Evolutionary conservation across 2,113 vertebrate species (phyloP), one percentile per base, ranked within the genome.

Genomic region (Corythoichthys intestinalis): DNA sequence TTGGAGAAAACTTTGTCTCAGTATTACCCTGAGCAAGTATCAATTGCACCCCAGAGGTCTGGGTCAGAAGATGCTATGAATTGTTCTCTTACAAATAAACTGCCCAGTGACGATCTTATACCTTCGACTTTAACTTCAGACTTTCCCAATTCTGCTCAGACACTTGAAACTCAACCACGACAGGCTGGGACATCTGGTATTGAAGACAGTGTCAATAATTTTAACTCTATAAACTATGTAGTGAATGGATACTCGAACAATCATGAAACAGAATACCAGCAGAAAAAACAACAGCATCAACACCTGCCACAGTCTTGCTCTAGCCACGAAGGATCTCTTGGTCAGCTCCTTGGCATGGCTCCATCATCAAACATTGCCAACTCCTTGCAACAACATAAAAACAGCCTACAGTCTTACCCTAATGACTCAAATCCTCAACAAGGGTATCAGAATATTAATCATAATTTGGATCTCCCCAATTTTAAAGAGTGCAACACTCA

Each of bases 1-100:
- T 91, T 94, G 86, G 94, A 95, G 80, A 94, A 95, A 92, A 94
- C 93, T 11, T 90, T 94, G 86, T 94, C 95, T 93, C 95, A 92
- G 60, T 96, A 93, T 90, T 94, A 93, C 88, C 94, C 94, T 89
- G 94, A 95, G 75, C 92, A 93, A 79, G 93, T 95, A 80, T 94
- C 94, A 86, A 95, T 93, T 84, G 90, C 91, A 76, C 89, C 91
- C 86, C 95, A 95, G 89, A 94, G 90, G 85, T 91, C 91, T 81
- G 92, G 90, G 90, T 89, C 93, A 92, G 94, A 94, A 80, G 86
- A 92, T 85, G 87, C 91, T 85, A 90, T 92, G 85, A 92, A 90
- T 73, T 89, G 89, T 85, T 91, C 82, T 90, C 87, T 92, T 87
- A 88, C 88, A 87, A 91, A 90, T 70, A 89, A 93, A 81, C 84